Conservation (phyloP, 2,113 vertebrate species). For the Cacatua alba region DNA sequence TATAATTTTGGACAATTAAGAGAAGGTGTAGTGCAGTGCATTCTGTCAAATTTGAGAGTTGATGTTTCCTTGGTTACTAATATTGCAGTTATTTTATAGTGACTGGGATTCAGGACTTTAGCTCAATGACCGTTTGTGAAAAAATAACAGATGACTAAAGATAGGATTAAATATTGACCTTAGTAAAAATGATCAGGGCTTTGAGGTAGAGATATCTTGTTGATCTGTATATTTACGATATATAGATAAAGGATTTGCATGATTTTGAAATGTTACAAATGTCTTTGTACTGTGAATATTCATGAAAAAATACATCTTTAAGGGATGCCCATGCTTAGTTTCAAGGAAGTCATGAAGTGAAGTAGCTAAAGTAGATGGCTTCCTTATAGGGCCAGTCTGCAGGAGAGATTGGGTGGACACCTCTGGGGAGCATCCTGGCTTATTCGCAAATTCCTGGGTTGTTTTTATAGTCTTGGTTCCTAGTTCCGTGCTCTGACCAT, state of each 20-base stretch:
- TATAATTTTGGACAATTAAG: background rate
- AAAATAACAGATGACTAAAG: background rate
- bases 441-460: background rate
- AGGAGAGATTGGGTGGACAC: background rate
- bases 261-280: background rate
- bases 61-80: slow-evolving; percentile 14
- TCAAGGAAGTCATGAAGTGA: background rate
- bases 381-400: background rate
- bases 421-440: background rate
- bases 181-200: background rate
- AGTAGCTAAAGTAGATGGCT: background rate
- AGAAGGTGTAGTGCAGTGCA: background rate
- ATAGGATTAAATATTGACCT: background rate
- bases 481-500: background rate
- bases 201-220: background rate
- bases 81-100: background rate
- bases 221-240: background rate
- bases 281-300: background rate
- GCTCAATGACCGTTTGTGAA: background rate
- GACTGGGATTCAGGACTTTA: background rate
- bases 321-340: background rate
- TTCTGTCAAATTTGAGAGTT: background rate
- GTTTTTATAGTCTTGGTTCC: background rate
- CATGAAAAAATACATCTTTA: background rate
- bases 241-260: background rate